Evolutionary conservation across 2,888 invertebrate species (phyloP).

Genomic region (Eristalis intricaria): DNA sequence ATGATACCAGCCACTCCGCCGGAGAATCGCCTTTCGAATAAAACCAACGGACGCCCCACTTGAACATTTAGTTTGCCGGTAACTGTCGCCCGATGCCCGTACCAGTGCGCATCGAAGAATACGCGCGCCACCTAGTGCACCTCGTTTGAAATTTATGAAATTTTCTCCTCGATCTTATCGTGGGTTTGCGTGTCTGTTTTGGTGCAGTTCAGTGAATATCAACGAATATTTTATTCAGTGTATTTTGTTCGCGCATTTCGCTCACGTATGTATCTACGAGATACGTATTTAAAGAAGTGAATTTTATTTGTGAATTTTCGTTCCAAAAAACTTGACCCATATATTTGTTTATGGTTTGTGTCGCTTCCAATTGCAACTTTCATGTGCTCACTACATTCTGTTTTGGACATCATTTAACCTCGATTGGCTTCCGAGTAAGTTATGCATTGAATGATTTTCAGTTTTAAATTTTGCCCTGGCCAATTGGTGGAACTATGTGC

Average conservation of each 20-base stretch:
- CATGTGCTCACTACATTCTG: slow-evolving; percentile 19
- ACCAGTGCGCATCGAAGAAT: not conserved
- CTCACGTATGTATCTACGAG: not conserved
- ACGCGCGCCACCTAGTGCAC: not conserved
- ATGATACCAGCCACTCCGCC: not conserved
- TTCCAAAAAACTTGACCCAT: not conserved
- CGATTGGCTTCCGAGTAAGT: slow-evolving; percentile 19
- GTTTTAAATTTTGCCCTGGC: not conserved
- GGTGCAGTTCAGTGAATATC: not conserved
- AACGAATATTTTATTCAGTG: not conserved
- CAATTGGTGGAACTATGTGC: not conserved
- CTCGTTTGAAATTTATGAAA: not conserved
- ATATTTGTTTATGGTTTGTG: not conserved
- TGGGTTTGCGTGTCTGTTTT: not conserved
- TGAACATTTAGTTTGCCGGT: not conserved
- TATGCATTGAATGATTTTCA: not conserved
- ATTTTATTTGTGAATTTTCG: not conserved
- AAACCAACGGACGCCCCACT: not conserved
- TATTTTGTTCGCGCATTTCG: not conserved
- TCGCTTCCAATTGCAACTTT: not conserved
- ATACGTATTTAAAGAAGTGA: not conserved
- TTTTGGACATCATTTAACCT: slow-evolving; percentile 49
- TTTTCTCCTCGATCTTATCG: not conserved
- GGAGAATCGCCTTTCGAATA: slow-evolving; percentile 33
- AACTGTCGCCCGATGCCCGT: not conserved